Evolutionary conservation across 1,140 invertebrate species (phyloP).

Genomic region (Chrysopa pallens): DNA sequence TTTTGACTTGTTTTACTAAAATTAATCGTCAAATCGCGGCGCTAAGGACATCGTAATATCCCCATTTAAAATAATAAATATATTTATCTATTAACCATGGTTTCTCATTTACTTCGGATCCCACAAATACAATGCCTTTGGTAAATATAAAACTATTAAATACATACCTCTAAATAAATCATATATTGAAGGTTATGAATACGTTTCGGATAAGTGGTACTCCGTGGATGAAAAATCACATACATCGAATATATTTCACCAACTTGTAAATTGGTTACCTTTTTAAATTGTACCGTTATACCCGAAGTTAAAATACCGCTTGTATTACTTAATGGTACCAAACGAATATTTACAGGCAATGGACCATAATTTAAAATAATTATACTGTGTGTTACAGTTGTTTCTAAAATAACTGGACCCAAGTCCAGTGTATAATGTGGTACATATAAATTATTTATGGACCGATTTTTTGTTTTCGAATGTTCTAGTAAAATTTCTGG

Average conservation of each 20-base stretch:
- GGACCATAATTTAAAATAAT: constrained; percentile 23
- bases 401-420: constrained; percentile 18
- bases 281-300: constrained; percentile 15
- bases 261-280: constrained; percentile 9
- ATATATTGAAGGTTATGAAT: constrained; percentile 5
- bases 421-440: constrained; percentile 23
- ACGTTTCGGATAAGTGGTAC: constrained; percentile 8
- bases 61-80: too few species aligned
- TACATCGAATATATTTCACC: constrained; percentile 13
- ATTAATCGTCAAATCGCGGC: too few species aligned
- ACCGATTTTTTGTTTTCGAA: neutral
- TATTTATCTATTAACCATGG: too few species aligned
- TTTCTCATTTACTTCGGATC: too few species aligned
- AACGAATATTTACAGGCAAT: constrained; percentile 10
- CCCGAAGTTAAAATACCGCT: constrained; percentile 4
- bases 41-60: too few species aligned
- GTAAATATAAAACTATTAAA: too few species aligned
- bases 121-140: too few species aligned
- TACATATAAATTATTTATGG: constrained; percentile 18
- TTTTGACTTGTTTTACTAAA: too few species aligned
- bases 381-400: constrained; percentile 12
- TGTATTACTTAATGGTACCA: constrained; percentile 3
- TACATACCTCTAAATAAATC: neutral
- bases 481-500: constrained; percentile 9
- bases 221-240: constrained; percentile 15